These are phyloP conservation scores for Bovichtus variegatus DNA, from an alignment of 2,797 vertebrate genomes.

Conservation along the genomic window DNA sequence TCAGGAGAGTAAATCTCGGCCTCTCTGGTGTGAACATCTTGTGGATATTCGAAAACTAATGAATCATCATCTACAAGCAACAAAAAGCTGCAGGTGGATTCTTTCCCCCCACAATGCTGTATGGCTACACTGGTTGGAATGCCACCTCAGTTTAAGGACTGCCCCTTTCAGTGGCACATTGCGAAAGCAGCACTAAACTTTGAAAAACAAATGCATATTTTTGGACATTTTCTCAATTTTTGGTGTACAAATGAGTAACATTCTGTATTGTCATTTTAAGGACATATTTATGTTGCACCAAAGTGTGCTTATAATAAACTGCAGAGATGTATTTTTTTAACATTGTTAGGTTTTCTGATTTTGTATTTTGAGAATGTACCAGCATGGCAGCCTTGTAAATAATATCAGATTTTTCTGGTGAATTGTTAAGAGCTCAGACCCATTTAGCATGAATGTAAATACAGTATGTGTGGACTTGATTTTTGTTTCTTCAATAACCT, in stretches of 20 bases:
- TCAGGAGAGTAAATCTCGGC: slow-evolving; percentile 95
- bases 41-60: slow-evolving; percentile 95
- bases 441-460: slow-evolving; percentile 66
- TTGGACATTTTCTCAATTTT: slow-evolving; percentile 36
- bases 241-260: slow-evolving; percentile 9
- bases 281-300: slow-evolving; percentile 15
- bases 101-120: not conserved
- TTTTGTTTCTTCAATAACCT: slow-evolving; percentile 7
- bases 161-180: slow-evolving; percentile 16
- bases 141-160: slow-evolving; percentile 10
- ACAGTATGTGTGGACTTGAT: slow-evolving; percentile 40
- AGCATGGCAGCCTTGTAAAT: slow-evolving; percentile 70
- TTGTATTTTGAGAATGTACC: slow-evolving; percentile 69
- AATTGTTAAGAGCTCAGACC: slow-evolving; percentile 54
- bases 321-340: slow-evolving; percentile 61
- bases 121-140: slow-evolving; percentile 10
- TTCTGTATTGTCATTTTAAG: slow-evolving; percentile 43
- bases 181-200: slow-evolving; percentile 21
- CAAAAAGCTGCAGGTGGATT: slow-evolving; percentile 14
- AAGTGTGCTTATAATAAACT: slow-evolving; percentile 35
- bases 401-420: slow-evolving; percentile 54
- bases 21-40: slow-evolving; percentile 96
- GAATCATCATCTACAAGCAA: slow-evolving; percentile 5
- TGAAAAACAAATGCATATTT: slow-evolving; percentile 30
- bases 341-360: slow-evolving; percentile 31